Conservation (phyloP, 2,888 invertebrate genomes). For the Adelphocoris suturalis region DNA sequence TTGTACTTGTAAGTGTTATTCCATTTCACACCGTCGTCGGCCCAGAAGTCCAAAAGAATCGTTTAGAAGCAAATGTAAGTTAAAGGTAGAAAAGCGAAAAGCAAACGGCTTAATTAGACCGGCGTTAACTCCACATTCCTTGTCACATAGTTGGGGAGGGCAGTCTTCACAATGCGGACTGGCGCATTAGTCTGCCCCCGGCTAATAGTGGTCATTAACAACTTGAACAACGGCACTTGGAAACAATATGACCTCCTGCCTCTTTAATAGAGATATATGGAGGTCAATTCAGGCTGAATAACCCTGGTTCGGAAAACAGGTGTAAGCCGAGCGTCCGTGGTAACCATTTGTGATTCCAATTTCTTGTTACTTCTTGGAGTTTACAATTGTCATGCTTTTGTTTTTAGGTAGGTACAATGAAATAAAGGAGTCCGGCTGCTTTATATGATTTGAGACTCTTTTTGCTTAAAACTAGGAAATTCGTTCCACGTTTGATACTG, state of each 20-base stretch:
- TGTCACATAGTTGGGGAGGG: slow-evolving; percentile 60
- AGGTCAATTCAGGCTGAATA: slow-evolving; percentile 10
- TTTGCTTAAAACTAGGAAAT: too few species aligned
- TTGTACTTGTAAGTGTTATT: too few species aligned
- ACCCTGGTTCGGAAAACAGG: background rate
- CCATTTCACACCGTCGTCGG: background rate
- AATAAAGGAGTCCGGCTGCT: too few species aligned
- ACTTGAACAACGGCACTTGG: slow-evolving; percentile 68
- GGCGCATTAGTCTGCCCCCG: slow-evolving; percentile 38
- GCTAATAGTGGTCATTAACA: slow-evolving; percentile 69
- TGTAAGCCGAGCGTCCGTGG: background rate
- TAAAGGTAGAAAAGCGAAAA: background rate
- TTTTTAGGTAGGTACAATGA: too few species aligned
- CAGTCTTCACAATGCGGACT: slow-evolving; percentile 61
- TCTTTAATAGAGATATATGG: slow-evolving; percentile 64
- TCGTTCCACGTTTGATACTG: too few species aligned
- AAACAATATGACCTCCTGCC: slow-evolving; percentile 63
- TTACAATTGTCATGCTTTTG: too few species aligned
- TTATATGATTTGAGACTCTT: too few species aligned
- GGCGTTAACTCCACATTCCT: slow-evolving; percentile 58
- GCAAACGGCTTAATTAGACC: slow-evolving; percentile 57
- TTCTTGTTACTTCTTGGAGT: background rate
- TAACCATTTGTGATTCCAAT: background rate
- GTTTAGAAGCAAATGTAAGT: background rate
- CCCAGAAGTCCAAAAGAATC: background rate